A percentile compares a stretch with the other conserved stretches of the same genome.
These are phyloP conservation scores for Myiagra hebetior DNA, from an alignment of 2,113 vertebrate genomes.

Conservation along the genomic window DNA sequence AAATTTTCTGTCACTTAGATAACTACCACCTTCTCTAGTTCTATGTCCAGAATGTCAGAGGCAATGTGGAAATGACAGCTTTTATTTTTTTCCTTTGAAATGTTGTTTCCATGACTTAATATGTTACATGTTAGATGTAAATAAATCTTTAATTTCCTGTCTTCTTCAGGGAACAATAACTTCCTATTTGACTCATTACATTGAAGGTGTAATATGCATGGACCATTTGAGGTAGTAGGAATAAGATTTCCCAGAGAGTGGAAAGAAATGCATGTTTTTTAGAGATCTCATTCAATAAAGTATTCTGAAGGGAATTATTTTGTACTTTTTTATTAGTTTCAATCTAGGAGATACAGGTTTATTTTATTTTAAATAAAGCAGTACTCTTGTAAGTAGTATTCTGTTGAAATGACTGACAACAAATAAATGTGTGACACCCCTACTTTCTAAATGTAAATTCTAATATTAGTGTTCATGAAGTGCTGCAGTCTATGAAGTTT, in stretches of 20 bases:
- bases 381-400: not conserved
- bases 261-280: conserved; percentile 8
- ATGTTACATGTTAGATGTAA: not conserved
- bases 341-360: not conserved
- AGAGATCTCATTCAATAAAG: not conserved
- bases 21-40: not conserved
- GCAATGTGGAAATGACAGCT: not conserved
- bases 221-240: not conserved
- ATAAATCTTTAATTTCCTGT: conserved; percentile 17
- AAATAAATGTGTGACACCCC: not conserved
- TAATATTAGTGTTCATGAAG: not conserved
- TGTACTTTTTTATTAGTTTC: not conserved
- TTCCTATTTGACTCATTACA: conserved; percentile 5
- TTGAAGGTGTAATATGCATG: conserved; percentile 2
- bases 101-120: not conserved
- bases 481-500: too few species aligned
- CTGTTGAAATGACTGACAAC: not conserved
- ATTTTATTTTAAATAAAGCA: not conserved
- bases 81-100: not conserved
- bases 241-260: not conserved
- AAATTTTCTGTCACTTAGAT: not conserved
- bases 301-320: not conserved
- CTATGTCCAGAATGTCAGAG: not conserved
- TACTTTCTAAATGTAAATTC: not conserved
- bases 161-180: conserved; percentile 7